Evolutionary conservation across 2,888 invertebrate genomes (phyloP), one percentile per base, ranked within the genome.

Genomic region (Tribolium freemani): DNA sequence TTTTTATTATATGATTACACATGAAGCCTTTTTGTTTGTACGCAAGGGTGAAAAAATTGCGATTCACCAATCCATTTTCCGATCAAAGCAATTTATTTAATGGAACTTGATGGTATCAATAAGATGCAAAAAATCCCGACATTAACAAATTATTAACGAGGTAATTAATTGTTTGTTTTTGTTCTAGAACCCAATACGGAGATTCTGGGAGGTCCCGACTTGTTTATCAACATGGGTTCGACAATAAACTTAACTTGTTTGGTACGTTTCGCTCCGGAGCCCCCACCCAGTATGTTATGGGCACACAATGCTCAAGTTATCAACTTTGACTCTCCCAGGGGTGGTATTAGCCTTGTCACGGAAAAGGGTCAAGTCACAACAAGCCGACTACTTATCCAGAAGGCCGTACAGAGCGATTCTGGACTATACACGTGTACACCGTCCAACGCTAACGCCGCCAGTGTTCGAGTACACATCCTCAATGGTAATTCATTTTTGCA

Each of bases 171-270:
- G 13, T 10, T 5, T 63, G 26, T 63, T 58, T 64, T 80, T 78
- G 57, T 87, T 87, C 21, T 88, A 95, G 95, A 95, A 85, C 94
- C 95, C 67, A 90, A 94, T 81, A 95, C 95, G 53, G 93, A 93
- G 87, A 92, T 95, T 80, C 87, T 93, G 79, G 95, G 95, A 44
- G 94, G 93, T 51, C 92, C 93, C 30, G 95, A 95, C 85, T 87
- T 95, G 80, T 94, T 92, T 87, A 94, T 95, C 86, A 94, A 95
- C 87, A 92, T 92, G 81, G 95, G 95, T 48, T 95, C 95, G 78
- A 96, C 95, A 72, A 96, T 96, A 87, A 96, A 96, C 88, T 87
- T 96, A 81, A 96, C 95, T 51, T 96, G 96, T 86, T 90, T 94
- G 82, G 94, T 95, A 69, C 90, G 91, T 82, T 94, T 93, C 83